Evolutionary conservation across 92 coral and sea anemone genomes (phyloP).

Genomic region (Meandrina meandrites): DNA sequence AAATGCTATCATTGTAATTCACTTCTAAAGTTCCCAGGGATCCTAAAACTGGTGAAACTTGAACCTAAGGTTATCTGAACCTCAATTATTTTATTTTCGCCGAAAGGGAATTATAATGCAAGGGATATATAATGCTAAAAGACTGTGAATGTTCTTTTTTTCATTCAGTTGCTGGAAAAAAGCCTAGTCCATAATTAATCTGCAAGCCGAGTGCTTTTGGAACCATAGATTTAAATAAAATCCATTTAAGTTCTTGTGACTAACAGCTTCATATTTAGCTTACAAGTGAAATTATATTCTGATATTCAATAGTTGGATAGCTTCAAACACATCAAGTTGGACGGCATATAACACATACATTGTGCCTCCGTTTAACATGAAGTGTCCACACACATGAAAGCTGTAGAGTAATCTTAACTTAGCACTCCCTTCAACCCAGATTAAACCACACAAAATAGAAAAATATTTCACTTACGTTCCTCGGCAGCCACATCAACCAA

Average conservation of each 20-base stretch:
- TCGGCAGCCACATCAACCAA: not conserved
- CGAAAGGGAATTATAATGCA: not conserved
- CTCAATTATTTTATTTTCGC: not conserved
- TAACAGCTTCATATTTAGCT: not conserved
- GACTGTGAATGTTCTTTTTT: not conserved
- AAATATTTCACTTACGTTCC: conserved; percentile 26
- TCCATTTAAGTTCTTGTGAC: not conserved
- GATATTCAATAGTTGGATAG: not conserved
- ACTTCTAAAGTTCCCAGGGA: not conserved
- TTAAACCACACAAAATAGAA: not conserved
- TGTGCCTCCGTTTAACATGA: not conserved
- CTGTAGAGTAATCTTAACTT: not conserved
- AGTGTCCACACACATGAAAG: not conserved
- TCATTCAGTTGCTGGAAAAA: not conserved
- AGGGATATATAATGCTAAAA: not conserved
- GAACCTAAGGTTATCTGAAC: not conserved
- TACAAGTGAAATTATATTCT: not conserved
- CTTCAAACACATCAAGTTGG: not conserved
- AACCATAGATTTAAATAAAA: not conserved
- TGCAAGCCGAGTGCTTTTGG: not conserved
- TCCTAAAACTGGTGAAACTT: not conserved
- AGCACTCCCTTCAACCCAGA: not conserved
- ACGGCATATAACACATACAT: not conserved
- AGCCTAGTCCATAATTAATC: not conserved
- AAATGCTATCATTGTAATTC: not conserved